phyloP scores from a whole-genome alignment of 2,797 vertebrate genomes.

The Onychomys arenicola region DNA sequence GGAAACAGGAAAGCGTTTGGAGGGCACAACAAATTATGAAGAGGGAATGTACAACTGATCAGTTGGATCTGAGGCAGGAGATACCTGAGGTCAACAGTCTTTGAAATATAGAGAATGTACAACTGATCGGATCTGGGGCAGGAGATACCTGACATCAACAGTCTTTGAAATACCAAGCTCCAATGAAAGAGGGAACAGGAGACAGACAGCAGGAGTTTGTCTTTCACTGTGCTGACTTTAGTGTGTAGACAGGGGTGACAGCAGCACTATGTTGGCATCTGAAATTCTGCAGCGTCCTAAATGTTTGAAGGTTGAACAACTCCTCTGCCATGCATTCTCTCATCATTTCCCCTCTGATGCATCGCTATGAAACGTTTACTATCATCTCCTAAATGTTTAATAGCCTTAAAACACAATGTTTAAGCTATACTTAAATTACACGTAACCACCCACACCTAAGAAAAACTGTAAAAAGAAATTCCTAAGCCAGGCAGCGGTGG shows the following conservation, averaged over 20 bases:
- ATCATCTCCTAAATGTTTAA: not conserved
- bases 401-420: not conserved
- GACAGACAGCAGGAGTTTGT: not conserved
- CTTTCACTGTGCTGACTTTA: not conserved
- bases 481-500: no score
- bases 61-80: not conserved
- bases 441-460: not conserved
- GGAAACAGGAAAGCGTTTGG: not conserved
- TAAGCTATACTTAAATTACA: not conserved
- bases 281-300: not conserved
- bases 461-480: not conserved
- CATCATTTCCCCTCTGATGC: not conserved
- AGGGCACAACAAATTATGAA: not conserved
- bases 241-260: not conserved
- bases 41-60: not conserved
- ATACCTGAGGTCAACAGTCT: not conserved
- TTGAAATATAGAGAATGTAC: not conserved
- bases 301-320: not conserved
- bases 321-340: not conserved
- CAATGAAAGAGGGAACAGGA: not conserved
- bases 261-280: not conserved
- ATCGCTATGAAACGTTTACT: not conserved
- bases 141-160: not conserved
- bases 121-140: fast-evolving
- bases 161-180: not conserved